Evolutionary conservation across 2,888 invertebrate genomes (phyloP).

Genomic region (Apomyelois bistriatella): DNA sequence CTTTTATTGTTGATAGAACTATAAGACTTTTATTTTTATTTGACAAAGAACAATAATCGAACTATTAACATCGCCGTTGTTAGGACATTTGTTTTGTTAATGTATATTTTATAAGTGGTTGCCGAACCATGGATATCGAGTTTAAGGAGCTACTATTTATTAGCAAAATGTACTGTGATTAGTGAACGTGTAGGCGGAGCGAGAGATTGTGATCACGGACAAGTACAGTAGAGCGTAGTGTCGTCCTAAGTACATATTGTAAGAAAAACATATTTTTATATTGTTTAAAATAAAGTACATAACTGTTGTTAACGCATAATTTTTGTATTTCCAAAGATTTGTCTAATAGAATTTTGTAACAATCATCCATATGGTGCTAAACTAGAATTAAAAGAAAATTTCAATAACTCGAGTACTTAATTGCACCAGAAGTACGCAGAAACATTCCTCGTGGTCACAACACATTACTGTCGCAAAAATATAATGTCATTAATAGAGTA

Average conservation of each 20-base stretch:
- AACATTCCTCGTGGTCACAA: conserved; percentile 31
- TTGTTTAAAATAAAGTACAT: conserved; percentile 74
- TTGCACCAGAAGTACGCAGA: conserved; percentile 24
- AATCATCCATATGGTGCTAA: conserved; percentile 71
- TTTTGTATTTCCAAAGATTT: conserved; percentile 62
- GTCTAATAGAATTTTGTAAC: conserved; percentile 46
- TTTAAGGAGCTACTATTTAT: conserved; percentile 64
- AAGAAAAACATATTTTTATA: conserved; percentile 75
- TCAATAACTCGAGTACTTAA: conserved; percentile 23
- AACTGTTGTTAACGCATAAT: conserved; percentile 62
- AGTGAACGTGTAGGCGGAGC: conserved; percentile 32
- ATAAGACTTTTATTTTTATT: conserved; percentile 46
- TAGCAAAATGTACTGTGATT: conserved; percentile 69
- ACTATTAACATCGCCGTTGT: conserved; percentile 54
- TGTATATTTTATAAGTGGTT: conserved; percentile 71
- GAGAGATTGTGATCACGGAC: conserved; percentile 28
- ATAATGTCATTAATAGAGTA: not conserved
- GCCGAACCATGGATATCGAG: conserved; percentile 56
- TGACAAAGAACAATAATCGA: conserved; percentile 53
- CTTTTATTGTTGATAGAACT: conserved; percentile 63
- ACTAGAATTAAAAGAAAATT: conserved; percentile 36
- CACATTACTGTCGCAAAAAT: conserved; percentile 12
- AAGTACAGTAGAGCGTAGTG: conserved; percentile 28
- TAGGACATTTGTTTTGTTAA: conserved; percentile 61
- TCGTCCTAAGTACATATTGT: conserved; percentile 58